A percentile compares a stretch with the other conserved stretches of the same genome.
Conservation (phyloP, 2,113 vertebrate genomes). For the Spheniscus mendiculus region DNA sequence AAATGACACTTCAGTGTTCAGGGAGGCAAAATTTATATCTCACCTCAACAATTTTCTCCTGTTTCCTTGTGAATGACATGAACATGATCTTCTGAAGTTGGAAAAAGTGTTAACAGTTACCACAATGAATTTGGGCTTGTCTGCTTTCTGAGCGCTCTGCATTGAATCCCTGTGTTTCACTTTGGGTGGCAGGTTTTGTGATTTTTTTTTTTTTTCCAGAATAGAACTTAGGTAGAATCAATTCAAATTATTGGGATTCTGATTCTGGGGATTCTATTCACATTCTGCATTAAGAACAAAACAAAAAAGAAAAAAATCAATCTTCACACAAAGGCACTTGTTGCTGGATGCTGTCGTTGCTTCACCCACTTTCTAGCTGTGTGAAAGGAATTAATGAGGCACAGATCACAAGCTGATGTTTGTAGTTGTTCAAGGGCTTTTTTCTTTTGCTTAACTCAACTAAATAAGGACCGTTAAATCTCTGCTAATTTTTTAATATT, state of each 20-base stretch:
- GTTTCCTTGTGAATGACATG: background rate
- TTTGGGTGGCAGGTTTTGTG: background rate
- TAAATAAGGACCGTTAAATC: slow-evolving; percentile 38
- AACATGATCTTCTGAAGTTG: background rate
- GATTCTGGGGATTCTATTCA: background rate
- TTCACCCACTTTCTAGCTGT: slow-evolving; percentile 12
- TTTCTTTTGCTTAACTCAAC: background rate
- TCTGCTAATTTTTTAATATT: slow-evolving; percentile 38
- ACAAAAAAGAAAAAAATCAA: background rate
- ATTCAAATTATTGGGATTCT: background rate
- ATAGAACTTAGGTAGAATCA: background rate
- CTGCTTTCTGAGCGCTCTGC: background rate
- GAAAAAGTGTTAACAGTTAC: background rate
- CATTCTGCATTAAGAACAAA: slow-evolving; percentile 24
- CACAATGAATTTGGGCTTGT: background rate
- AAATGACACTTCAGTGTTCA: slow-evolving; percentile 21
- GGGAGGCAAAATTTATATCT: slow-evolving; percentile 30
- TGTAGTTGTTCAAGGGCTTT: slow-evolving; percentile 32
- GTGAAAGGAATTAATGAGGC: slow-evolving; percentile 64
- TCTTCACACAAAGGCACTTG: background rate
- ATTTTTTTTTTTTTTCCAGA: background rate
- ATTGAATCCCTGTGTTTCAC: background rate
- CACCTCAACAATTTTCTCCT: background rate
- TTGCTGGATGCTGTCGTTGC: slow-evolving; percentile 30
- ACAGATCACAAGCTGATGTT: slow-evolving; percentile 47